Evolutionary conservation across 2,888 invertebrate species (phyloP).

Genomic region (Clunio marinus): DNA sequence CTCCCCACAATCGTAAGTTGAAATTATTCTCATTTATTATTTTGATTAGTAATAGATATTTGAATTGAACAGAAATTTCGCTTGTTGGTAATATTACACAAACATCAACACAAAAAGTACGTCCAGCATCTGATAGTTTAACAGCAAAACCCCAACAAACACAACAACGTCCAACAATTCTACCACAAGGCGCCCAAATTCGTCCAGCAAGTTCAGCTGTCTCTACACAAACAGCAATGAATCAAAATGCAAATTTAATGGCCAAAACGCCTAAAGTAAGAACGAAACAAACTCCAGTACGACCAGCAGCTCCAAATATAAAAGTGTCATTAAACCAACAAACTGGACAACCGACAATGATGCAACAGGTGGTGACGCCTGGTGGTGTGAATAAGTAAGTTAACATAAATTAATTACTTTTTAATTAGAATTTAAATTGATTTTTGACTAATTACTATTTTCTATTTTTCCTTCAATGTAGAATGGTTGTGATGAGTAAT

Average conservation of each 20-base stretch:
- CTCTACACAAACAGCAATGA: slow-evolving; percentile 71
- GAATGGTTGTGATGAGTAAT: slow-evolving; percentile 52
- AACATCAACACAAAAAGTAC: slow-evolving; percentile 35
- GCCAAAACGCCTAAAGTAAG: slow-evolving; percentile 62
- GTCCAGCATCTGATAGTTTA: slow-evolving; percentile 14
- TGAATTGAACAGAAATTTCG: slow-evolving; percentile 45
- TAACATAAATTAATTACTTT: background rate
- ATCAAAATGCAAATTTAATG: slow-evolving; percentile 50
- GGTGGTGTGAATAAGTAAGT: slow-evolving; percentile 54
- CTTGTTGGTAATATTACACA: slow-evolving; percentile 31
- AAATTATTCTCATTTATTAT: background rate
- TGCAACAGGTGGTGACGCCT: slow-evolving; percentile 54
- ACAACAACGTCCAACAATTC: slow-evolving; percentile 51
- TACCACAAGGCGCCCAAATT: slow-evolving; percentile 61
- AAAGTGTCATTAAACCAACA: slow-evolving; percentile 51
- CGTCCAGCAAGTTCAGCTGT: slow-evolving; percentile 78
- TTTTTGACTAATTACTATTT: background rate
- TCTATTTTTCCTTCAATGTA: slow-evolving; percentile 40
- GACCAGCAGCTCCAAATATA: slow-evolving; percentile 63
- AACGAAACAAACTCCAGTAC: slow-evolving; percentile 63
- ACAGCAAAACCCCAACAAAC: slow-evolving; percentile 37
- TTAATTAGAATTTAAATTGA: too few species aligned
- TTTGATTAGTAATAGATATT: background rate
- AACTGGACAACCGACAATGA: slow-evolving; percentile 48
- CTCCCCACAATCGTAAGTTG: slow-evolving; percentile 60